Evolutionary conservation across 1,140 invertebrate species (phyloP).

Genomic region (Halictus rubicundus): DNA sequence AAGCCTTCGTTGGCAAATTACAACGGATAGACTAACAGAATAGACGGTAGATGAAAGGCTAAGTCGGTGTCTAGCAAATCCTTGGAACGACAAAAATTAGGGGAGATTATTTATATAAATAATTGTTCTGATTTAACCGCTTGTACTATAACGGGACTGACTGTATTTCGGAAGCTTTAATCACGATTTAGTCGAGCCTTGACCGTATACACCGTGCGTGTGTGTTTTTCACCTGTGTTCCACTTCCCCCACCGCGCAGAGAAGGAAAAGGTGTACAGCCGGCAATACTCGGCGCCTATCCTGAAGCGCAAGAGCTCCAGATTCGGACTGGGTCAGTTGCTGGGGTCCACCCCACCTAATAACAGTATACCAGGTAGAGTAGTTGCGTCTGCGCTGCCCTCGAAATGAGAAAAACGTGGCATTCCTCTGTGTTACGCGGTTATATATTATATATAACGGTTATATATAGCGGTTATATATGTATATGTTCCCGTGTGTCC

Average conservation of each 20-base stretch:
- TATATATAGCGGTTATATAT: too few relatives aligned
- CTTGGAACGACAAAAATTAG: too few relatives aligned
- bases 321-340: conserved; percentile 94
- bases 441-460: conserved; percentile 19
- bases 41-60: too few relatives aligned
- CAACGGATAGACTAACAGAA: too few relatives aligned
- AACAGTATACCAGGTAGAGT: conserved; percentile 85
- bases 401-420: conserved; percentile 35
- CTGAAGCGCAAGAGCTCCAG: conserved; percentile 94
- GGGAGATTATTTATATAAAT: too few relatives aligned
- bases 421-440: conserved; percentile 50
- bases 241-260: conserved; percentile 80
- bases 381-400: conserved; percentile 73
- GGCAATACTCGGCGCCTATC: conserved; percentile 93
- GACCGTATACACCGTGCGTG: conserved; percentile 18
- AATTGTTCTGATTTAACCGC: too few relatives aligned
- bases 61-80: too few relatives aligned
- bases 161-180: too few relatives aligned
- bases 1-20: too few relatives aligned
- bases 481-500: conserved; percentile 42
- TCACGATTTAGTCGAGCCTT: too few relatives aligned
- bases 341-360: conserved; percentile 83
- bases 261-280: conserved; percentile 94
- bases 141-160: too few relatives aligned
- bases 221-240: conserved; percentile 48